These are phyloP conservation scores for Drosophila tropicalis DNA, from an alignment of 1,140 invertebrate species.

Conservation along the genomic window DNA sequence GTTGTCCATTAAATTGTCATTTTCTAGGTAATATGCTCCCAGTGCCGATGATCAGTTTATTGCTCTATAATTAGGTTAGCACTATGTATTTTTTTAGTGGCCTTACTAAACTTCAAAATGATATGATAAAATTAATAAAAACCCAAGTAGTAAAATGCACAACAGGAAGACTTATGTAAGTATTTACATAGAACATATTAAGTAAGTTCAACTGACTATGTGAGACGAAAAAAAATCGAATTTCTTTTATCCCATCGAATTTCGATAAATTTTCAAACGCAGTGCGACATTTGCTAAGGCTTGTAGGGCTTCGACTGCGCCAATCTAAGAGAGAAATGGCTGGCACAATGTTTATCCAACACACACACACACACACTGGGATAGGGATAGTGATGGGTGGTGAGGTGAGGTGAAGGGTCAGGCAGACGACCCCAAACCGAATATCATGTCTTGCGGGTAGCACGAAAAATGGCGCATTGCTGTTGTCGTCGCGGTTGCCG, in stretches of 20 bases:
- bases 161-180: background rate
- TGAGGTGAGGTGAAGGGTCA: slow-evolving; percentile 30
- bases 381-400: background rate
- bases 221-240: background rate
- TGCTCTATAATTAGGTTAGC: slow-evolving; percentile 1
- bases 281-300: slow-evolving; percentile 13
- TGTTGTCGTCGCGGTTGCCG: slow-evolving; percentile 58
- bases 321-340: slow-evolving; percentile 49
- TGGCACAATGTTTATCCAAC: slow-evolving; percentile 67
- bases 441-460: slow-evolving; percentile 68
- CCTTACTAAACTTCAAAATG: background rate
- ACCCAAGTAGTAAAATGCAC: background rate
- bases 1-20: slow-evolving; percentile 11
- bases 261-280: slow-evolving; percentile 57
- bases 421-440: slow-evolving; percentile 57
- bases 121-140: background rate
- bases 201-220: too few species aligned
- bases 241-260: slow-evolving; percentile 53
- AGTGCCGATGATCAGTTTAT: background rate
- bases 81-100: slow-evolving; percentile 7
- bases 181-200: too few species aligned
- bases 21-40: slow-evolving; percentile 11
- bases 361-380: slow-evolving; percentile 29
- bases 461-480: slow-evolving; percentile 79
- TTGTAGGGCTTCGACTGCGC: slow-evolving; percentile 62